phyloP scores from a whole-genome alignment of 2,888 invertebrate genomes.

The Ophioninae sp. region DNA sequence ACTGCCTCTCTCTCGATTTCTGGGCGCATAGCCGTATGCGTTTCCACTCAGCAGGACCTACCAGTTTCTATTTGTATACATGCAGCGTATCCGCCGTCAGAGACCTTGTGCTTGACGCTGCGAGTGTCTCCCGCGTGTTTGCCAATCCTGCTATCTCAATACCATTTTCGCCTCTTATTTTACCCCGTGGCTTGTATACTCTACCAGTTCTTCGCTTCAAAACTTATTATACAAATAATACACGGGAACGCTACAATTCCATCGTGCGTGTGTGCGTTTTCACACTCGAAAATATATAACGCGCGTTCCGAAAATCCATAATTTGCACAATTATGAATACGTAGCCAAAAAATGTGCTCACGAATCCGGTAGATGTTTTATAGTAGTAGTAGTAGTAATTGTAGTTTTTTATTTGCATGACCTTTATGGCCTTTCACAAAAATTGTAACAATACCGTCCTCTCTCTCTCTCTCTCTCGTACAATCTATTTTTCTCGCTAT shows the following conservation, averaged over 20 bases:
- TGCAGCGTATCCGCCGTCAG: conserved; percentile 63
- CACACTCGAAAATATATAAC: conserved; percentile 6
- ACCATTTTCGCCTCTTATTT: conserved; percentile 40
- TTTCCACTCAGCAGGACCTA: conserved; percentile 71
- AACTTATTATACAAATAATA: conserved; percentile 43
- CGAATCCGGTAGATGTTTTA: not conserved
- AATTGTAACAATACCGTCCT: no score
- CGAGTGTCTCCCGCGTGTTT: conserved; percentile 47
- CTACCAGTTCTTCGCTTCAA: conserved; percentile 9
- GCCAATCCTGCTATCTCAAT: conserved; percentile 50
- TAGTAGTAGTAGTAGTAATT: no score
- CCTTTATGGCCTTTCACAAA: no score
- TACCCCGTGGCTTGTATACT: conserved; percentile 5
- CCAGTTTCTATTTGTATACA: conserved; percentile 79
- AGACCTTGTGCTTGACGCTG: conserved; percentile 57
- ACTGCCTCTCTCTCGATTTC: conserved; percentile 65
- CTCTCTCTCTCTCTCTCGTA: no score
- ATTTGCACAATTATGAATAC: conserved; percentile 11
- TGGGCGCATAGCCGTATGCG: conserved; percentile 34
- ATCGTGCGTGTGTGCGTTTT: not conserved
- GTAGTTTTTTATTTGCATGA: no score
- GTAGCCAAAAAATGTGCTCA: not conserved
- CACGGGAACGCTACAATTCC: not conserved
- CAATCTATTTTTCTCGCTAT: no score
- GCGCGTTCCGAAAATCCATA: not conserved